phyloP scores from a whole-genome alignment of 2,113 vertebrate genomes.

The Podocnemis expansa region DNA sequence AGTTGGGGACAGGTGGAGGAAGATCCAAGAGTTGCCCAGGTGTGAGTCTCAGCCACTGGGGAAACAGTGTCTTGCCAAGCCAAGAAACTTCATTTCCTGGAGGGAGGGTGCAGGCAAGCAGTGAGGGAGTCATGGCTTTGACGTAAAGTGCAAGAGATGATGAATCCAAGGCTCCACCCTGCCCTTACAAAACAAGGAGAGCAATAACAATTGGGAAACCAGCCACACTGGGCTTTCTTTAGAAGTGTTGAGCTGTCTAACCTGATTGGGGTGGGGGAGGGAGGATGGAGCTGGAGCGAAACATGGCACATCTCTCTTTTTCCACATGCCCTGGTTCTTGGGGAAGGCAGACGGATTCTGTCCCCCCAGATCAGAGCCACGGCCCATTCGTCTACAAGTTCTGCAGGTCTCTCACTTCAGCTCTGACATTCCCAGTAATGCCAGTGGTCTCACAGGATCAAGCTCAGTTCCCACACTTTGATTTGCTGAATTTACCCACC shows the following conservation, averaged over 20 bases:
- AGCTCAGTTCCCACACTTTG: background rate
- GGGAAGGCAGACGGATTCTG: background rate
- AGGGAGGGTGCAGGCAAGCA: slow-evolving; percentile 50
- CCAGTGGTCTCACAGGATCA: background rate
- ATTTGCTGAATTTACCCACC: background rate
- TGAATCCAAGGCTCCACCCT: slow-evolving; percentile 61
- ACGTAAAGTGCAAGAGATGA: slow-evolving; percentile 49
- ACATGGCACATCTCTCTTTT: background rate
- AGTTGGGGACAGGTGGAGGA: background rate
- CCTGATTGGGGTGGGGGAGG: slow-evolving; percentile 32
- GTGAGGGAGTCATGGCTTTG: slow-evolving; percentile 32
- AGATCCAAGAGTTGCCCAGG: background rate
- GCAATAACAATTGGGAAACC: slow-evolving; percentile 58
- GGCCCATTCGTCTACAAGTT: background rate
- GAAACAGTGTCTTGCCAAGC: slow-evolving; percentile 43
- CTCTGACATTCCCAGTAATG: background rate
- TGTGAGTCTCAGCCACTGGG: slow-evolving; percentile 4
- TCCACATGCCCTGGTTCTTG: background rate
- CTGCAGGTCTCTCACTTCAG: background rate
- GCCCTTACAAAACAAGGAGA: slow-evolving; percentile 62
- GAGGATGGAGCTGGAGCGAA: background rate
- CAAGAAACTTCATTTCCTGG: slow-evolving; percentile 56
- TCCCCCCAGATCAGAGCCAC: background rate
- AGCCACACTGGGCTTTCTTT: slow-evolving; percentile 17
- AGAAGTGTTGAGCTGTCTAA: slow-evolving; percentile 2